Evolutionary conservation across 2,888 invertebrate genomes (phyloP), one percentile per base, ranked within the genome.

Genomic region (Phaedon cochleariae): DNA sequence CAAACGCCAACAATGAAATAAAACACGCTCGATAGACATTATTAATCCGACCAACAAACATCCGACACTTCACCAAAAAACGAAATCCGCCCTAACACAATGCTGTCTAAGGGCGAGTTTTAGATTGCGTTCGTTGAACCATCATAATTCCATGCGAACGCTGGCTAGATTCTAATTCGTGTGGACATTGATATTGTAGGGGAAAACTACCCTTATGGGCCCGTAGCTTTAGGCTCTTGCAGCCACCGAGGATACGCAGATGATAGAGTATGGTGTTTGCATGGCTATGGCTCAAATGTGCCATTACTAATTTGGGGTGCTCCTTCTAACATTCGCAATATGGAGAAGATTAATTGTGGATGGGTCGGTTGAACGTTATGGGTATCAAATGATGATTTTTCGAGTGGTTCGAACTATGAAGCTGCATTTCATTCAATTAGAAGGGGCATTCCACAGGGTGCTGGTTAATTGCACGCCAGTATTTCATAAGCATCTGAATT

Each of bases 1-100:
- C 82, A 83, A 83, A 83, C 78, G 79, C 81, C 82, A 82, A 84
- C 83, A 83, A 83, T 83, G 81, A 82, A 83, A 82, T 83, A 82
- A 82, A 82, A 82, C 82, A 83, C 83, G 84, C 83, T 84, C 84
- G 83, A 84, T 84, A 83, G 84, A 84, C 81, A 82, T 76, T 77
- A 80, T 81, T 82, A 83, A 83, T 82, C 82, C 83, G 74, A 79
- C 80, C 80, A 77, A 77, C 79, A 81, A 81, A 82, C 81, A 81
- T 79, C 79, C 79, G 78, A 80, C 81, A 80, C 81, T 79, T 81
- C 69, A 61, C 57, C 62, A 62, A 61, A 71, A 69, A 69, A 62
- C 68, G 65, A 70, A 69, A 70, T 59, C 63, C 58, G 64, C 55
- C 72, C 70, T 65, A 70, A 62, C 31, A 34, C 26, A n/a, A 15